A percentile compares a stretch with the other conserved stretches of the same genome.
Conservation (phyloP, 2,113 vertebrate species). For the Sinocyclocheilus grahami region DNA sequence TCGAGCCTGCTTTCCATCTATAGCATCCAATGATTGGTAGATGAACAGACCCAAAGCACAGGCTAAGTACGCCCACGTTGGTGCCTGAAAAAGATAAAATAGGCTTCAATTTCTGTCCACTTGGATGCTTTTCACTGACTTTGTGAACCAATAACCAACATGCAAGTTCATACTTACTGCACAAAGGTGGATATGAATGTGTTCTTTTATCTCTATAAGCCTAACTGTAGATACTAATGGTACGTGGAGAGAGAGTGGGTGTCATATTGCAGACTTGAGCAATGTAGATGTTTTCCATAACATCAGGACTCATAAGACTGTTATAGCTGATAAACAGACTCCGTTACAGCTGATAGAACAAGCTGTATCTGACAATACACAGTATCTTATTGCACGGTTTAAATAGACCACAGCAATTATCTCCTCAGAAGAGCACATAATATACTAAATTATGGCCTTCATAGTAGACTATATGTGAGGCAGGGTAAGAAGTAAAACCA, state of each 20-base stretch:
- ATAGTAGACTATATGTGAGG: not conserved
- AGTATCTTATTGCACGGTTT: not conserved
- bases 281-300: not conserved
- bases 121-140: not conserved
- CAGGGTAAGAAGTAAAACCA: not conserved
- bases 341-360: slow-evolving; percentile 12
- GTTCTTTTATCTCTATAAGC: not conserved
- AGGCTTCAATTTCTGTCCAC: not conserved
- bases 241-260: not conserved
- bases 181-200: not conserved
- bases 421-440: not conserved
- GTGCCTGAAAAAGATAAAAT: slow-evolving; percentile 73
- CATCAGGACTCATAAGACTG: not conserved
- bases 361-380: slow-evolving; percentile 19
- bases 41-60: slow-evolving; percentile 88
- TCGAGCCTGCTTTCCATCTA: slow-evolving; percentile 89
- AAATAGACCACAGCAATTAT: not conserved
- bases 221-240: not conserved
- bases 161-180: not conserved
- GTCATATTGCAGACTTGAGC: slow-evolving; percentile 2
- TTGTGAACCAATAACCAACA: not conserved
- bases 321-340: not conserved
- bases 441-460: not conserved
- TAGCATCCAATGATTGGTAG: slow-evolving; percentile 89
- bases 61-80: slow-evolving; percentile 84